phyloP scores from a whole-genome alignment of 2,888 invertebrate genomes.

The Halocaridina rubra region DNA sequence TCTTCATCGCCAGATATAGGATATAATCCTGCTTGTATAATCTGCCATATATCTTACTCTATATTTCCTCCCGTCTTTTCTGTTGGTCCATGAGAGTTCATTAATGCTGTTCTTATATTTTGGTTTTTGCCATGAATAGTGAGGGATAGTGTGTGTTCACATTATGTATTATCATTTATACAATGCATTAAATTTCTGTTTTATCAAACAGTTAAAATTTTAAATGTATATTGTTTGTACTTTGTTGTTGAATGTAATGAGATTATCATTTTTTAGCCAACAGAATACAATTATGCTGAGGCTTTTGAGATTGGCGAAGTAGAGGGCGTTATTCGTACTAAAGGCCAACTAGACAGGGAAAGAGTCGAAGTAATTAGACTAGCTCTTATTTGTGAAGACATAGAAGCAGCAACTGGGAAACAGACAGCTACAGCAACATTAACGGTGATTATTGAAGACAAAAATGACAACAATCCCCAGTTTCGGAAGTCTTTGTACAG shows the following conservation, averaged over 20 bases:
- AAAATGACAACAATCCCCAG: slow-evolving; percentile 90
- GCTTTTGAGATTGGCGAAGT: slow-evolving; percentile 81
- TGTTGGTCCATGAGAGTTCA: no score
- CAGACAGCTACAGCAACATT: slow-evolving; percentile 73
- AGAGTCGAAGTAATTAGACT: slow-evolving; percentile 83
- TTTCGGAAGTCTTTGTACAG: slow-evolving; percentile 84
- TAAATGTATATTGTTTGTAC: not conserved
- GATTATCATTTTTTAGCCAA: slow-evolving; percentile 63
- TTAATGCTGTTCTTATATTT: no score
- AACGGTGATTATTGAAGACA: slow-evolving; percentile 82
- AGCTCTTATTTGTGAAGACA: slow-evolving; percentile 83
- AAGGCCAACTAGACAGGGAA: slow-evolving; percentile 83
- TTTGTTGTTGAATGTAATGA: not conserved
- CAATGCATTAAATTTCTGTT: no score
- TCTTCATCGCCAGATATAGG: no score
- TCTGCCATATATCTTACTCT: no score
- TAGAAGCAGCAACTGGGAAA: slow-evolving; percentile 66
- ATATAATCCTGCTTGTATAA: no score
- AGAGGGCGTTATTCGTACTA: slow-evolving; percentile 80
- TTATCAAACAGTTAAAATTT: not conserved
- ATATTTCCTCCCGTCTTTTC: no score
- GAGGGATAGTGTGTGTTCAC: no score
- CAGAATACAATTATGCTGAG: slow-evolving; percentile 80
- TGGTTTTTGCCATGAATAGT: no score
- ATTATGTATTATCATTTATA: no score